Base-by-base conservation (phyloP, 1,140 invertebrate genomes). In the Pissodes strobi region DNA sequence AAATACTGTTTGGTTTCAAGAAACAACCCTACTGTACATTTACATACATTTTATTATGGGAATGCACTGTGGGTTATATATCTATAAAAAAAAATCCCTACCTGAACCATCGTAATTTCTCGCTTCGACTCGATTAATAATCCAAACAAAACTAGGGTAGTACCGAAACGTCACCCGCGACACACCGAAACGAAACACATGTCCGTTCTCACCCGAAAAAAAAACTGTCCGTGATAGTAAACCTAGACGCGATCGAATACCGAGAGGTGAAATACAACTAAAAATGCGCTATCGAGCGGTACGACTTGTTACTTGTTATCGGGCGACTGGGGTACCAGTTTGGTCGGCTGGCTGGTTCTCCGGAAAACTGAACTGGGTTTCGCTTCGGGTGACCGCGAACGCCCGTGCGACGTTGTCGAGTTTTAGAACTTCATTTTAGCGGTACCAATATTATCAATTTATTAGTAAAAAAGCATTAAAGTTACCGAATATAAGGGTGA, bases 291-390 rank as follows among this genome's bases (percentile, higher is more conserved):
- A 46, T 43, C 39, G 39, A 43, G 15, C 15, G 39, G 39, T 43
- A 13, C 39, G 39, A 6, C 12, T 43, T 8, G 12, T 9, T 41
- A 41, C 30, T n/a, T 8, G 6, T 8, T 41, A 41, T 12, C 38
- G n/a, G 13, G 2, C 13, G 30, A 13, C 6, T 21, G 17, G 30
- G 37, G 30, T 55, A 62, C 59, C 34, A 62, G 48, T 62, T 62
- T 62, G 48, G 59, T 62, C 34, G 30, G 59, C 48, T 45, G 30
- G 59, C 48, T 62, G 59, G 49, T 62, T 62, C 59, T 52, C 37
- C 38, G 59, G 48, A 62, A 62, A 62, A 62, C 58, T 61, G 58
- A 61, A 61, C 49, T 51, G 59, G 59, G 59, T 62, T 62, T 41
- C 38, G 59, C 49, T 62, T 53, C 46, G 46, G 49, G 18, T 62